Evolutionary conservation across 1,140 invertebrate species (phyloP).

Genomic region (Hormaphis cornu): DNA sequence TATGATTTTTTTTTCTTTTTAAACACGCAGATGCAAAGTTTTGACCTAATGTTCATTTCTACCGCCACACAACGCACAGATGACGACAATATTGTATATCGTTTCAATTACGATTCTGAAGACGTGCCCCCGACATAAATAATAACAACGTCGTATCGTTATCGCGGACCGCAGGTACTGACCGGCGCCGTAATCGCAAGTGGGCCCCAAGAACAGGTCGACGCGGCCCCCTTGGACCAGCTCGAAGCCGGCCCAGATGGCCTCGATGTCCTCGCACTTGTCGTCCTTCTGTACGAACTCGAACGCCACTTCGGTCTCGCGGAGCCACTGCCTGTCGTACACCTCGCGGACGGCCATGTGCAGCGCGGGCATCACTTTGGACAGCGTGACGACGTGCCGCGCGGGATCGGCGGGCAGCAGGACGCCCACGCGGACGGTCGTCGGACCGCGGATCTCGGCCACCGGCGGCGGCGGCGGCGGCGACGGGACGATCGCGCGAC

Average conservation of each 20-base stretch:
- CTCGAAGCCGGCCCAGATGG: constrained; percentile 56
- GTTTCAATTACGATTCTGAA: too few species aligned
- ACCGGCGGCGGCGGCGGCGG: not conserved
- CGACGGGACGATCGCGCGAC: not conserved
- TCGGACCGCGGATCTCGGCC: too few species aligned
- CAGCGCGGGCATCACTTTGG: constrained; percentile 47
- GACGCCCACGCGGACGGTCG: constrained; percentile 49
- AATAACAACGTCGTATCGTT: too few species aligned
- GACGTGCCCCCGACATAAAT: too few species aligned
- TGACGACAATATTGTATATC: too few species aligned
- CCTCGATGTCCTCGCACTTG: constrained; percentile 57
- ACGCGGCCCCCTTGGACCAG: constrained; percentile 46
- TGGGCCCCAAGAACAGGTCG: constrained; percentile 62
- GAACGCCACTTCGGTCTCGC: constrained; percentile 47
- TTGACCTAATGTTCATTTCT: too few species aligned
- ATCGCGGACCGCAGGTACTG: too few species aligned
- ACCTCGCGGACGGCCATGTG: constrained; percentile 50
- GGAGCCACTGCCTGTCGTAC: constrained; percentile 45
- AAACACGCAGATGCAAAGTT: too few species aligned
- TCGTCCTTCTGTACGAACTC: constrained; percentile 55
- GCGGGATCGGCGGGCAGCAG: constrained; percentile 47
- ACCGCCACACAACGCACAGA: too few species aligned
- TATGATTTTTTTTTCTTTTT: too few species aligned
- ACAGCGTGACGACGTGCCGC: constrained; percentile 45
- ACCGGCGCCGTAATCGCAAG: constrained; percentile 67